Evolutionary conservation across 2,113 vertebrate genomes (phyloP).

Genomic region (Peucedramus taeniatus): DNA sequence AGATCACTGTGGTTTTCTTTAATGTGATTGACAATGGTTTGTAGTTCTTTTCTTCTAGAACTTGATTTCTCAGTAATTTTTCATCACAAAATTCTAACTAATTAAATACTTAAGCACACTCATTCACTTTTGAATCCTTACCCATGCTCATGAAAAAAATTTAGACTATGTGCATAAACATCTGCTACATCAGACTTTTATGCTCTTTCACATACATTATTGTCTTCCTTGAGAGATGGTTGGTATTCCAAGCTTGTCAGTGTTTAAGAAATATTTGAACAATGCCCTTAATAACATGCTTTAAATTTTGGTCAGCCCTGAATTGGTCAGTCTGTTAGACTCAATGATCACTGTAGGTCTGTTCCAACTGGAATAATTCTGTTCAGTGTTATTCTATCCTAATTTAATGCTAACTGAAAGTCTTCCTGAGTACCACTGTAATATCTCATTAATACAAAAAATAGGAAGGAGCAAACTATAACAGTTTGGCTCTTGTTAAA

Average conservation of each 20-base stretch:
- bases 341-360: not conserved
- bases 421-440: not conserved
- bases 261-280: not conserved
- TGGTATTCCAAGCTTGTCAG: not conserved
- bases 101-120: not conserved
- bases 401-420: not conserved
- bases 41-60: not conserved
- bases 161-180: not conserved
- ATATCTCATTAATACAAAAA: not conserved
- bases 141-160: not conserved
- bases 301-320: not conserved
- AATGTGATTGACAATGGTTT: not conserved
- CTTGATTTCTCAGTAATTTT: not conserved
- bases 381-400: not conserved
- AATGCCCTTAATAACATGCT: not conserved
- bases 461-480: not conserved
- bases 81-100: not conserved
- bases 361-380: not conserved
- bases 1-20: not conserved
- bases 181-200: not conserved
- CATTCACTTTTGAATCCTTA: not conserved
- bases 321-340: not conserved
- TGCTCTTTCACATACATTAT: not conserved
- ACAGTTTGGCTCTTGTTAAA: not conserved
- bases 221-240: not conserved